Conservation (phyloP, 2,797 vertebrate genomes). For the Tadarida brasiliensis region DNA sequence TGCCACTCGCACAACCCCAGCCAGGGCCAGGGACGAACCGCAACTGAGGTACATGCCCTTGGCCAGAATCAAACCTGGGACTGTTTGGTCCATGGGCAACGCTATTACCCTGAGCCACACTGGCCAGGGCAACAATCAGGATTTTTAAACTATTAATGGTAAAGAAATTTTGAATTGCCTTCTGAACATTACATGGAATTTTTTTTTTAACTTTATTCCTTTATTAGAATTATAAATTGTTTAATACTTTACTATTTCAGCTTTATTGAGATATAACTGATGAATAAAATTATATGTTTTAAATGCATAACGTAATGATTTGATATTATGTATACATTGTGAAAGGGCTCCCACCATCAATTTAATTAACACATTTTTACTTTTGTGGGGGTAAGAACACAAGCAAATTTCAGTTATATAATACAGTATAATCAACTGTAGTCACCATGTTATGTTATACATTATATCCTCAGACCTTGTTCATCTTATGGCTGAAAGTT, state of each 20-base stretch:
- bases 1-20: too few relatives aligned
- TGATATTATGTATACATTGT: background rate
- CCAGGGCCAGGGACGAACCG: too few relatives aligned
- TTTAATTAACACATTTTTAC: background rate
- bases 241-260: background rate
- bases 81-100: too few relatives aligned
- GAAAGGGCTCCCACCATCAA: background rate
- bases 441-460: background rate
- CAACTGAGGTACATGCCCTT: too few relatives aligned
- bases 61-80: too few relatives aligned
- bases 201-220: background rate
- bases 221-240: conserved; percentile 7
- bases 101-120: too few relatives aligned
- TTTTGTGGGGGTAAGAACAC: background rate
- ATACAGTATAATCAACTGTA: background rate
- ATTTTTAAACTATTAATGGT: conserved; percentile 27
- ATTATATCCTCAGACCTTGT: background rate
- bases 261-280: background rate
- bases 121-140: too few relatives aligned
- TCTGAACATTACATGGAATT: conserved; percentile 40
- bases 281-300: background rate
- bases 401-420: background rate
- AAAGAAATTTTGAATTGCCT: conserved; percentile 57
- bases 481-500: background rate
- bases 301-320: background rate